Evolutionary conservation across 2,797 vertebrate genomes (phyloP).

Genomic region (Gallinago stenura): DNA sequence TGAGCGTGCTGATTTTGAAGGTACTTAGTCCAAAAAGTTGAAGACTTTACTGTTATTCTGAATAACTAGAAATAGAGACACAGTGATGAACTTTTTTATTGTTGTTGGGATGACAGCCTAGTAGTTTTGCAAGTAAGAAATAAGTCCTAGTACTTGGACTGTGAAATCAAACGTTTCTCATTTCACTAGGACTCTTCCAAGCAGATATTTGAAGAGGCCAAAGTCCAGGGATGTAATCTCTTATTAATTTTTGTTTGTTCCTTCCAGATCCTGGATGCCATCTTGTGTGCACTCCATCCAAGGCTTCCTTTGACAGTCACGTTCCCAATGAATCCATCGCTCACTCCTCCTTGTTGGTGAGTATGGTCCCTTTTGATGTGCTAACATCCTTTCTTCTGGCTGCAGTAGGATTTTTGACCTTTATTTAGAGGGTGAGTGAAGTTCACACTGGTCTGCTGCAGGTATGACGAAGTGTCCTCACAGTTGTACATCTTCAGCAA

Average conservation of each 20-base stretch:
- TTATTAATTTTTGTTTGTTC: background rate
- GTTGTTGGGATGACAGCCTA: background rate
- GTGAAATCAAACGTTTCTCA: background rate
- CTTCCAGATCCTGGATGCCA: background rate
- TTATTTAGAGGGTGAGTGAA: background rate
- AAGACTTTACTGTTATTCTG: background rate
- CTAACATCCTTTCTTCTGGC: background rate
- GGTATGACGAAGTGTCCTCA: background rate
- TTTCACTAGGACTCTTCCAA: background rate
- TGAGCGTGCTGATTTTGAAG: background rate
- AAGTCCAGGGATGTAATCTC: background rate
- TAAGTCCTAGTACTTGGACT: background rate
- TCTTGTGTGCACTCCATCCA: background rate
- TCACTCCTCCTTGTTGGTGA: background rate
- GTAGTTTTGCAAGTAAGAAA: background rate
- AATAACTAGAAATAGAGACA: background rate
- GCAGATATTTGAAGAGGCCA: background rate
- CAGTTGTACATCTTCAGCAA: rapidly evolving
- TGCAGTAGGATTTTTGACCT: background rate
- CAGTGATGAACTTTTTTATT: background rate
- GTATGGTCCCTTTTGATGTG: background rate
- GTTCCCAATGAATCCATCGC: background rate
- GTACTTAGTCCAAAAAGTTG: background rate
- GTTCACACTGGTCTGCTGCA: background rate
- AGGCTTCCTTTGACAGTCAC: background rate